Conservation (phyloP, 2,888 invertebrate species). For the Drosophila emarginata region DNA sequence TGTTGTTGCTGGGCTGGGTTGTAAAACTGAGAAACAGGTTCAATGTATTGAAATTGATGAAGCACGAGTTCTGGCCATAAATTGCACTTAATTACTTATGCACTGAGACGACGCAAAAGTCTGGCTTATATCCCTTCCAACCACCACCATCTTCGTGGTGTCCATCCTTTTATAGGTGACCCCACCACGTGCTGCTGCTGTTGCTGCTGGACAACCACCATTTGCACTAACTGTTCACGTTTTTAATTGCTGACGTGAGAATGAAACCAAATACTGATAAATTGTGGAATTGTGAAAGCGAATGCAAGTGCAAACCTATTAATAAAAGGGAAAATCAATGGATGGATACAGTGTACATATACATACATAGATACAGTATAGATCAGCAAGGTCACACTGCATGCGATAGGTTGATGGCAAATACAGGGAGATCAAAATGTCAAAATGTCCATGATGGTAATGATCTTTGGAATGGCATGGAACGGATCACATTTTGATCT, state of each 20-base stretch:
- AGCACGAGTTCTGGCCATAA: conserved; percentile 47
- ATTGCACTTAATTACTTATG: conserved; percentile 57
- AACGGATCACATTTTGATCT: not conserved
- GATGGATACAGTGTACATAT: conserved; percentile 29
- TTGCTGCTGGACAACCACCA: not conserved
- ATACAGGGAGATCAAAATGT: not conserved
- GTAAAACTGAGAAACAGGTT: conserved; percentile 57
- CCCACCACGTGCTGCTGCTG: not conserved
- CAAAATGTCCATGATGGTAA: not conserved
- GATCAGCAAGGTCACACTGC: conserved; percentile 6
- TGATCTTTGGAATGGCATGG: too few relatives aligned
- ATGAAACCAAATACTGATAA: conserved; percentile 24
- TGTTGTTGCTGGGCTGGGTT: not conserved
- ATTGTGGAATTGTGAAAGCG: conserved; percentile 32
- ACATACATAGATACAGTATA: conserved; percentile 31
- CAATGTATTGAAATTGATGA: conserved; percentile 66
- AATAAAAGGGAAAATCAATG: conserved; percentile 33
- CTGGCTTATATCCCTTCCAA: not conserved
- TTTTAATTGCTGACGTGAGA: conserved; percentile 47
- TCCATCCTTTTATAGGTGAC: not conserved
- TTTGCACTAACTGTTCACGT: conserved; percentile 30
- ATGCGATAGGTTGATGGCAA: not conserved
- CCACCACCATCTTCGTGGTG: not conserved
- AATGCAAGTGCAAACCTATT: conserved; percentile 38
- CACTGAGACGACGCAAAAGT: conserved; percentile 27